A percentile compares a stretch with the other conserved stretches of the same genome.
These are phyloP conservation scores for Gymnothorax javanicus DNA, from an alignment of 2,797 vertebrate genomes.

Conservation along the genomic window DNA sequence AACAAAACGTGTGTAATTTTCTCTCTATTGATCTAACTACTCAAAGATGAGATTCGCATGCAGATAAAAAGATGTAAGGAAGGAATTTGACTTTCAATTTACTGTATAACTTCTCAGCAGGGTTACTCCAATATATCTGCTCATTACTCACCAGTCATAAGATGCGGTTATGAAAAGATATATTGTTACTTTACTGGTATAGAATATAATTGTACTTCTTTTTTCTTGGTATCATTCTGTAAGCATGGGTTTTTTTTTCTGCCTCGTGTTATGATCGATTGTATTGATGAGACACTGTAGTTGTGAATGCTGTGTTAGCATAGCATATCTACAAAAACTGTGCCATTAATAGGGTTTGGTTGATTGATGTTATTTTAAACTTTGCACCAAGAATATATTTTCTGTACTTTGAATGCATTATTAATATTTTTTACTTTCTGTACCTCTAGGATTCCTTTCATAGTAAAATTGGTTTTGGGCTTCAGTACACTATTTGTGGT, in stretches of 20 bases:
- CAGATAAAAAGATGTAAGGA: constrained; percentile 32
- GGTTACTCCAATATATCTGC: constrained; percentile 39
- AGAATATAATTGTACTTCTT: constrained; percentile 53
- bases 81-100: constrained; percentile 23
- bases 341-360: not conserved
- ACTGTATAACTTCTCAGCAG: constrained; percentile 21
- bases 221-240: constrained; percentile 49
- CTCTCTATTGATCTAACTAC: constrained; percentile 63
- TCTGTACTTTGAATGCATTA: constrained; percentile 20
- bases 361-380: constrained; percentile 17
- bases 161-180: constrained; percentile 30
- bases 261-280: constrained; percentile 25
- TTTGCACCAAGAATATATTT: constrained; percentile 20
- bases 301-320: not conserved
- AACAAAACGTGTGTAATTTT: constrained; percentile 67
- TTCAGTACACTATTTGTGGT: not conserved
- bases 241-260: constrained; percentile 34
- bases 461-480: constrained; percentile 24
- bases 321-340: not conserved
- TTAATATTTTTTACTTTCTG: constrained; percentile 21
- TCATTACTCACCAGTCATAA: constrained; percentile 32
- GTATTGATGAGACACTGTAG: constrained; percentile 30
- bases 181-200: constrained; percentile 45
- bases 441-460: not conserved
- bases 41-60: constrained; percentile 55